Evolutionary conservation across 1,140 invertebrate genomes (phyloP), one percentile per base, ranked within the genome.

Genomic region (Sarcophaga bullata): DNA sequence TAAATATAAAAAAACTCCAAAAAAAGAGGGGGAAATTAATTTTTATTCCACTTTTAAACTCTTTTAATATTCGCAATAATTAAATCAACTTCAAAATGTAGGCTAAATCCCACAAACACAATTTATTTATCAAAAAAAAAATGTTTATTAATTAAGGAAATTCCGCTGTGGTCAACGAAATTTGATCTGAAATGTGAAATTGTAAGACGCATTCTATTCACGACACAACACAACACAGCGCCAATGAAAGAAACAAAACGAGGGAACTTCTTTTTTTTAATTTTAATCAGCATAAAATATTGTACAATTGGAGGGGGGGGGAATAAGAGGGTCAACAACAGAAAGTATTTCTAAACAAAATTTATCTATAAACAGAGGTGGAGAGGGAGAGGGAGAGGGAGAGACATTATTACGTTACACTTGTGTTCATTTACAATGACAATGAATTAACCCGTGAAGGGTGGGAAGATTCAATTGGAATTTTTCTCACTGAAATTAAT

Each of bases 111-210:
- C 25, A 37, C 25, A 37, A 37, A 37, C 25, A 37, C 25, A 37
- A 37, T 37, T 37, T 37, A 4, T 37, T 37, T 37, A 37, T 37
- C 25, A 37, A 68, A 75, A 82, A 68, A 17, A 73, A 62, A 19
- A 37, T 37, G 58, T 80, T n/a, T 48, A 49, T 46, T 81, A 81
- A 89, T 89, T 88, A 87, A 86, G 84, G 84, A 78, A 86, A 88
- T 86, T 86, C 84, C 84, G 87, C 88, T 86, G 86, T 83, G 87
- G 86, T 89, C 88, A 88, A 88, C 87, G 86, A 76, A 87, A 89
- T 88, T 85, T 80, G 62, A 83, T 83, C 82, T 48, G 15, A 68
- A 37, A 52, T 78, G 75, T 50, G 75, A n/a, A 50, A 19, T 68
- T 68, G 62, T 25, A 68, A 68, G 10, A 68, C 54, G n/a, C 15